These are phyloP conservation scores for Drosophila littoralis DNA, from an alignment of 1,140 invertebrate species.

Conservation along the genomic window DNA sequence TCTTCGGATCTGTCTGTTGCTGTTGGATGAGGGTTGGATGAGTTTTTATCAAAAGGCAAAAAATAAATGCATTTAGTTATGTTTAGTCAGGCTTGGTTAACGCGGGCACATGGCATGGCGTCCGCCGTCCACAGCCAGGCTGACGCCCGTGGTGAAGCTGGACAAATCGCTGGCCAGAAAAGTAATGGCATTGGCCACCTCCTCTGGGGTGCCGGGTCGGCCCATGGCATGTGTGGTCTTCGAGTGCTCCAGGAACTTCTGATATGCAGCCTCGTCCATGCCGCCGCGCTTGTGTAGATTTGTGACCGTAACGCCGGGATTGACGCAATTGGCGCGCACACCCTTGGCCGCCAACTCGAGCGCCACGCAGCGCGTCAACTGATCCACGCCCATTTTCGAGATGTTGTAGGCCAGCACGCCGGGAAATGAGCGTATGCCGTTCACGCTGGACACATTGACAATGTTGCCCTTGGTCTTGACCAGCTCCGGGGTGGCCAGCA, in stretches of 20 bases:
- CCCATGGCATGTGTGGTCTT: slow-evolving; percentile 93
- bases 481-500: slow-evolving; percentile 93
- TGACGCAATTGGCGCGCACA: slow-evolving; percentile 94
- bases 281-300: slow-evolving; percentile 92
- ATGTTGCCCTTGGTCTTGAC: slow-evolving; percentile 93
- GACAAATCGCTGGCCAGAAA: slow-evolving; percentile 92
- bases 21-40: too few relatives aligned
- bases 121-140: slow-evolving; percentile 91
- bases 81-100: slow-evolving; percentile 1
- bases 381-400: slow-evolving; percentile 95
- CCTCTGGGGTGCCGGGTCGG: slow-evolving; percentile 89
- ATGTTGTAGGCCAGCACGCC: slow-evolving; percentile 93
- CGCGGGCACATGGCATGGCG: slow-evolving; percentile 82
- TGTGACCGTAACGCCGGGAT: slow-evolving; percentile 92
- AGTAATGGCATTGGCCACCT: slow-evolving; percentile 92
- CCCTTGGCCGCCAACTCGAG: slow-evolving; percentile 92
- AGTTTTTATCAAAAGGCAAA: not conserved
- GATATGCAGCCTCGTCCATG: slow-evolving; percentile 90
- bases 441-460: slow-evolving; percentile 96
- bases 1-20: too few relatives aligned
- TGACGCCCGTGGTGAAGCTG: slow-evolving; percentile 92
- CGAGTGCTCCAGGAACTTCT: slow-evolving; percentile 89
- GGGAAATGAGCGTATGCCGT: slow-evolving; percentile 92
- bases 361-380: slow-evolving; percentile 93
- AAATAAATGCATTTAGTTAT: slow-evolving; percentile 56